Evolutionary conservation across 2,797 vertebrate species (phyloP).

Genomic region (Tokudaia muenninki): DNA sequence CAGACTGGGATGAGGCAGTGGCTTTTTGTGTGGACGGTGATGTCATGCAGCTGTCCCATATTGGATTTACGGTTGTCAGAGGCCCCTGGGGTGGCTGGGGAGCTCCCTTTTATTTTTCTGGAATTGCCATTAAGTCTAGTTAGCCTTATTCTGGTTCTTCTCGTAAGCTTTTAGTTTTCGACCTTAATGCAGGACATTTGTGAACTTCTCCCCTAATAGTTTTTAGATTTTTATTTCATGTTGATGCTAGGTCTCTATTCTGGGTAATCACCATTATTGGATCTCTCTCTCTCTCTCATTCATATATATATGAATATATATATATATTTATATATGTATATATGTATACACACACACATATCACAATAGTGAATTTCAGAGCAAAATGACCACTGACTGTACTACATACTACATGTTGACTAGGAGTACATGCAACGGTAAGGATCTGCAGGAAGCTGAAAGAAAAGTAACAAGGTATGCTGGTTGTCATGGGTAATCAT

Average conservation of each 20-base stretch:
- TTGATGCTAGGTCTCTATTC: slow-evolving; percentile 8
- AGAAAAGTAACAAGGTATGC: background rate
- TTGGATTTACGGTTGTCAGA: slow-evolving; percentile 14
- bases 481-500: background rate
- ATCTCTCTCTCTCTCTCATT: background rate
- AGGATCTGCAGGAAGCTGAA: background rate
- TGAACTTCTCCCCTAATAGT: background rate
- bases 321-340: too few relatives aligned
- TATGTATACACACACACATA: too few relatives aligned
- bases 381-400: background rate
- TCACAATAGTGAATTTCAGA: background rate
- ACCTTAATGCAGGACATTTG: background rate
- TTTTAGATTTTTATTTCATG: slow-evolving; percentile 14
- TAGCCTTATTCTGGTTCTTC: slow-evolving; percentile 2
- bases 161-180: background rate
- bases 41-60: background rate
- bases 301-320: too few relatives aligned
- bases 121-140: slow-evolving; percentile 16
- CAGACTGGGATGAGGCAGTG: background rate
- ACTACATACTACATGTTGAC: background rate
- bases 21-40: background rate
- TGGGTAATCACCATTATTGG: background rate
- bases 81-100: background rate
- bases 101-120: background rate
- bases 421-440: background rate